These are phyloP conservation scores for Leptogaster cylindrica DNA, from an alignment of 2,888 invertebrate species.

Conservation along the genomic window DNA sequence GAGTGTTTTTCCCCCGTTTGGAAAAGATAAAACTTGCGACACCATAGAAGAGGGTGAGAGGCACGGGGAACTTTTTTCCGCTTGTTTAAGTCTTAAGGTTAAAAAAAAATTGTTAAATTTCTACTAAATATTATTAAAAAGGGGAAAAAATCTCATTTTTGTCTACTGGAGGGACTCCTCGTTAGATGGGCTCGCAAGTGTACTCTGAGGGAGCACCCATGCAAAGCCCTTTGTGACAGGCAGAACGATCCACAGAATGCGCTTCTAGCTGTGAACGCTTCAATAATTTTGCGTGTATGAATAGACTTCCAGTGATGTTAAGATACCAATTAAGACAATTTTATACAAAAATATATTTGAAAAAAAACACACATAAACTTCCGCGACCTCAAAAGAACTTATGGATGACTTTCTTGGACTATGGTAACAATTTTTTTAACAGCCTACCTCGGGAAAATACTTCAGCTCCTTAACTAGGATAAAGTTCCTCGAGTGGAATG, in stretches of 20 bases:
- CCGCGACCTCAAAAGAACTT: constrained; percentile 13
- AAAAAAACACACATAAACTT: background rate
- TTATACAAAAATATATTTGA: background rate
- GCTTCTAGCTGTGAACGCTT: background rate
- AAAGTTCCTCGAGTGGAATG: background rate
- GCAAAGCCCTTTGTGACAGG: background rate
- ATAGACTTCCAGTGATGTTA: constrained; percentile 21
- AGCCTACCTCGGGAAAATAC: background rate
- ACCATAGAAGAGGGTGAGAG: background rate
- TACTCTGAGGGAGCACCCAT: background rate
- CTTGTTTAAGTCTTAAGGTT: constrained; percentile 37
- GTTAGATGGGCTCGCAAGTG: background rate
- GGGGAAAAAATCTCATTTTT: background rate
- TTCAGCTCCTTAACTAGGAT: background rate
- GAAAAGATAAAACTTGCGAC: constrained; percentile 29
- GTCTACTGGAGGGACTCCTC: background rate
- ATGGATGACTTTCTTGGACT: constrained; percentile 13
- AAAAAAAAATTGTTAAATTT: constrained; percentile 28
- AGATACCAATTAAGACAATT: constrained; percentile 30
- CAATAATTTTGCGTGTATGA: constrained; percentile 24
- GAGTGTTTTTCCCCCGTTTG: constrained; percentile 17
- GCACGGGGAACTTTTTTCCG: constrained; percentile 23
- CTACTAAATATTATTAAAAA: constrained; percentile 34
- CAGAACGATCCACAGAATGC: background rate
- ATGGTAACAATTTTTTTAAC: background rate